Percentiles rank a stretch among this genome's conserved stretches.
Conservation (phyloP, 1,140 invertebrate species). For the Lutraria rhynchaena region DNA sequence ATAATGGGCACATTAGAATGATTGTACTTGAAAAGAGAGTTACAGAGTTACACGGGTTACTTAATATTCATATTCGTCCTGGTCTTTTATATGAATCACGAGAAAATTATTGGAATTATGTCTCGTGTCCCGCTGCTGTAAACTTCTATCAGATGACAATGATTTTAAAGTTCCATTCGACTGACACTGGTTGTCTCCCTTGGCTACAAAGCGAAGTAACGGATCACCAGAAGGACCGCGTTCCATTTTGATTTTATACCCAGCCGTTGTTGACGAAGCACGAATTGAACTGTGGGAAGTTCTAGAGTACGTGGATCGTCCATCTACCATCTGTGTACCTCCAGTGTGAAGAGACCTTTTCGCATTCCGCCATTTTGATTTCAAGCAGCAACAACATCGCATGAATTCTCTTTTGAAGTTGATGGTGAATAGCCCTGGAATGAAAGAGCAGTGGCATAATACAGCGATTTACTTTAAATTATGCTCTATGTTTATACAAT, state of each 20-base stretch:
- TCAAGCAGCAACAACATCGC: constrained; percentile 75
- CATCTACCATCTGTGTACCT: background rate
- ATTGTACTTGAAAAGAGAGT: too few species aligned
- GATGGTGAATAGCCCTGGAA: constrained; percentile 79
- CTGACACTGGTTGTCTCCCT: background rate
- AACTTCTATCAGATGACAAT: background rate
- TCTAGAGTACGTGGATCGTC: constrained; percentile 20
- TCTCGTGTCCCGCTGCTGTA: background rate
- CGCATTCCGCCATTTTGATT: constrained; percentile 40
- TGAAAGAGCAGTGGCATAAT: too few species aligned
- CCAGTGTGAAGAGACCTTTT: background rate
- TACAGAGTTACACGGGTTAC: too few species aligned
- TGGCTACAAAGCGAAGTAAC: constrained; percentile 1
- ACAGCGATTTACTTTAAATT: too few species aligned
- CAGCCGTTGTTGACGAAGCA: background rate
- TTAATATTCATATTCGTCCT: too few species aligned
- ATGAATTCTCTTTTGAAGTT: constrained; percentile 78
- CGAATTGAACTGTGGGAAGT: constrained; percentile 24
- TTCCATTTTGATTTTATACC: constrained; percentile 20
- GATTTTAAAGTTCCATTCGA: background rate
- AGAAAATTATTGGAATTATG: constrained; percentile 49
- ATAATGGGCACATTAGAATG: too few species aligned
- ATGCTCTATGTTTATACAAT: too few species aligned
- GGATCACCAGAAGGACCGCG: constrained; percentile 14
- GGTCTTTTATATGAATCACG: constrained; percentile 40